Percentiles rank a stretch among this genome's conserved stretches.
These are phyloP conservation scores for Gnathonemus longibarbis DNA, from an alignment of 2,113 vertebrate genomes.

Conservation along the genomic window DNA sequence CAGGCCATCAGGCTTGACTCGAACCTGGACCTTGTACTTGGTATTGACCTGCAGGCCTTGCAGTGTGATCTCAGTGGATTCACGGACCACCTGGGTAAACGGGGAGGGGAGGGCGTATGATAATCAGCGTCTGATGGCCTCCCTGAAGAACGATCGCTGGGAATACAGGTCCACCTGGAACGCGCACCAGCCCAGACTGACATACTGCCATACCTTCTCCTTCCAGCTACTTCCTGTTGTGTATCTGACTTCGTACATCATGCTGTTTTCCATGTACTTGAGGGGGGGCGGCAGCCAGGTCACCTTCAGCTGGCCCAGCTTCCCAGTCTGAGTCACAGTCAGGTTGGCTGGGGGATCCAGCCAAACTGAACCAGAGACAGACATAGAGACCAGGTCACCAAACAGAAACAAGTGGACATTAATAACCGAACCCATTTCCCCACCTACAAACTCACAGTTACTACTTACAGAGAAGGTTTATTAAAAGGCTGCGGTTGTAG, in stretches of 20 bases:
- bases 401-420: background rate
- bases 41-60: constrained; percentile 55
- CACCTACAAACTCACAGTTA: background rate
- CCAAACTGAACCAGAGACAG: constrained; percentile 53
- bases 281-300: constrained; percentile 62
- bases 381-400: background rate
- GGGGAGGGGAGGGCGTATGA: background rate
- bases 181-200: background rate
- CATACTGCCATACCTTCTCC: constrained; percentile 49
- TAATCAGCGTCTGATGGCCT: background rate
- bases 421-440: background rate
- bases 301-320: constrained; percentile 59
- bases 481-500: constrained; percentile 51
- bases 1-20: constrained; percentile 66
- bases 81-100: constrained; percentile 43
- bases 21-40: constrained; percentile 62
- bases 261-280: constrained; percentile 62
- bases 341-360: constrained; percentile 69
- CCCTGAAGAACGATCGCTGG: background rate
- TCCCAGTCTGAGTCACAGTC: constrained; percentile 45
- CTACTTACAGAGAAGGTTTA: constrained; percentile 65
- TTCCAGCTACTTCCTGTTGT: constrained; percentile 29
- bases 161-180: background rate
- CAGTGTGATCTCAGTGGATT: constrained; percentile 57
- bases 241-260: constrained; percentile 71